Evolutionary conservation across 2,888 invertebrate genomes (phyloP).

Genomic region (Erynnis tages): DNA sequence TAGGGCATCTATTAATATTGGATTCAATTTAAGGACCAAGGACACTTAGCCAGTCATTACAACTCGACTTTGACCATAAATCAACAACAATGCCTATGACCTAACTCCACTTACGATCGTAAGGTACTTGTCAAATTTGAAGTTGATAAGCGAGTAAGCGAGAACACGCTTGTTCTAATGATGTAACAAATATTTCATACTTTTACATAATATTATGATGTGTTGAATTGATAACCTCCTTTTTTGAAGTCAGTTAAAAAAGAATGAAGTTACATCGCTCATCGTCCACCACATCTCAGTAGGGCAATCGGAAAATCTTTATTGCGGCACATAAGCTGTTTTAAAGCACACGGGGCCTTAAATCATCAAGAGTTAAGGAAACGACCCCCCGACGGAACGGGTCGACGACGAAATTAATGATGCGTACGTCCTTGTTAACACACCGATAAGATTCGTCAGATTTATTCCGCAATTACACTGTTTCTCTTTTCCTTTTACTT

Average conservation of each 20-base stretch:
- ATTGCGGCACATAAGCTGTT: constrained; percentile 26
- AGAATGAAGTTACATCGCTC: too few relatives aligned
- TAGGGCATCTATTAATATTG: constrained; percentile 6
- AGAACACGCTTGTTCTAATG: background rate
- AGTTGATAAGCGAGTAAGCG: background rate
- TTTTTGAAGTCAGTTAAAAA: too few relatives aligned
- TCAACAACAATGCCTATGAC: constrained; percentile 4
- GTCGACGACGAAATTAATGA: constrained; percentile 24
- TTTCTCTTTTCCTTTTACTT: constrained; percentile 18
- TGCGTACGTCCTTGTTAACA: constrained; percentile 22
- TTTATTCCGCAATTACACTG: constrained; percentile 25
- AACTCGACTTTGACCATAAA: constrained; percentile 8
- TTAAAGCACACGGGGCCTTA: constrained; percentile 20
- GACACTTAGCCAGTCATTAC: background rate
- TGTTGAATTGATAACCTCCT: too few relatives aligned
- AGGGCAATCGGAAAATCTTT: constrained; percentile 7
- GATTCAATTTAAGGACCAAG: constrained; percentile 7
- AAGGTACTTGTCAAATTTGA: background rate
- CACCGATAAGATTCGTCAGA: constrained; percentile 25
- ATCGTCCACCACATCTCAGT: background rate
- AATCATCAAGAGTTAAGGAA: constrained; percentile 29
- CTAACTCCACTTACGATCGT: constrained; percentile 2
- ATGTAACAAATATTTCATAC: too few relatives aligned
- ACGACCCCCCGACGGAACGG: constrained; percentile 26
- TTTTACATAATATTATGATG: too few relatives aligned